phyloP scores from a whole-genome alignment of 2,797 vertebrate genomes.

The Periophthalmus magnuspinnatus region DNA sequence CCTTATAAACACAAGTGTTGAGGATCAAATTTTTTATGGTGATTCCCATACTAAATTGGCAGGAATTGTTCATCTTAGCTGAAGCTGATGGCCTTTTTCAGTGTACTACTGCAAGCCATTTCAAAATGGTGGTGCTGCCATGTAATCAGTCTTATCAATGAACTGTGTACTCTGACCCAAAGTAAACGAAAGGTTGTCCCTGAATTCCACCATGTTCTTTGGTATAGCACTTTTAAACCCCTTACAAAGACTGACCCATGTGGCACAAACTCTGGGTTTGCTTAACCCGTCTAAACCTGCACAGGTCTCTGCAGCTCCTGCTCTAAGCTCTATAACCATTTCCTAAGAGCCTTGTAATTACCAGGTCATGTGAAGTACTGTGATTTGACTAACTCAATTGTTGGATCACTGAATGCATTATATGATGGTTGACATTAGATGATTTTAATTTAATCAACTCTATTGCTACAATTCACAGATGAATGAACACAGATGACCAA shows the following conservation, averaged over 20 bases:
- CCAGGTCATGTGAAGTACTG: conserved; percentile 32
- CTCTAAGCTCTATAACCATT: conserved; percentile 34
- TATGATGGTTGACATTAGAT: conserved; percentile 28
- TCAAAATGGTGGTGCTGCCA: conserved; percentile 51
- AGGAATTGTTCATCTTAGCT: conserved; percentile 8
- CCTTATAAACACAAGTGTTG: background rate
- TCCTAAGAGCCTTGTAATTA: conserved; percentile 33
- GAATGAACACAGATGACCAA: conserved; percentile 3
- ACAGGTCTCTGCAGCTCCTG: conserved; percentile 24
- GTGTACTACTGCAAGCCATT: conserved; percentile 22
- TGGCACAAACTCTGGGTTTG: conserved; percentile 43
- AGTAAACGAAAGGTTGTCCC: conserved; percentile 55
- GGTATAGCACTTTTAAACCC: conserved; percentile 41
- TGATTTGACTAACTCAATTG: conserved; percentile 31
- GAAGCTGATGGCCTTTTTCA: conserved; percentile 5
- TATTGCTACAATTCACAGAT: background rate
- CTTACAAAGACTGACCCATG: conserved; percentile 44
- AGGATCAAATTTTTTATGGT: conserved; percentile 3
- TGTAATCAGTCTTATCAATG: conserved; percentile 68
- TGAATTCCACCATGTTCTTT: conserved; percentile 51
- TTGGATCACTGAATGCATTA: conserved; percentile 8
- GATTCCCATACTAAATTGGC: background rate
- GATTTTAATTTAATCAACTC: conserved; percentile 8
- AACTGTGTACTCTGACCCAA: conserved; percentile 69
- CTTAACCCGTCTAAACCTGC: conserved; percentile 41